Conservation (phyloP, 1,140 invertebrate species). For the Drosophila watanabei region DNA sequence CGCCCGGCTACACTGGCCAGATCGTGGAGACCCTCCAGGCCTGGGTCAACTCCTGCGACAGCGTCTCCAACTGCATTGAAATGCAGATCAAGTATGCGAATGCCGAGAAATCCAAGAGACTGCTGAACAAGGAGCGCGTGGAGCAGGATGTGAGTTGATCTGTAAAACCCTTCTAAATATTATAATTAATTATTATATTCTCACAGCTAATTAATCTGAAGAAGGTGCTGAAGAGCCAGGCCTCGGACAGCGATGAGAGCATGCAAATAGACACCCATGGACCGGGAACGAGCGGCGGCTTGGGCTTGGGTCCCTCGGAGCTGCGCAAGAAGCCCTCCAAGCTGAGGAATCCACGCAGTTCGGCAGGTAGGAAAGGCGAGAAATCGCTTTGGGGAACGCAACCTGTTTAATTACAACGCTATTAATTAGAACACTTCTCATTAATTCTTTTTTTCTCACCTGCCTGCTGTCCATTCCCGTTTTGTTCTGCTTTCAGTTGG, state of each 20-base stretch:
- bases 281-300: conserved; percentile 59
- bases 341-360: conserved; percentile 70
- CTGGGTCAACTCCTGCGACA: conserved; percentile 97
- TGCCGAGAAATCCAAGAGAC: conserved; percentile 92
- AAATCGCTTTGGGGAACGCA: conserved; percentile 19
- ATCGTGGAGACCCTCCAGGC: conserved; percentile 93
- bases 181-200: background rate
- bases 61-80: conserved; percentile 95
- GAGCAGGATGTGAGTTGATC: conserved; percentile 91
- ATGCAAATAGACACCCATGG: conserved; percentile 88
- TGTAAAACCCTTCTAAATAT: no score
- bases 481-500: conserved; percentile 41
- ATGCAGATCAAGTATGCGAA: conserved; percentile 95
- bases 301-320: conserved; percentile 61
- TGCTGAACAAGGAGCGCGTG: conserved; percentile 93
- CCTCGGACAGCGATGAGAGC: conserved; percentile 88
- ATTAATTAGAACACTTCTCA: conserved; percentile 22
- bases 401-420: conserved; percentile 19
- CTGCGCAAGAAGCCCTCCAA: conserved; percentile 78
- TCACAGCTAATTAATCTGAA: conserved; percentile 92
- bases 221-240: conserved; percentile 92
- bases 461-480: conserved; percentile 1
- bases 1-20: conserved; percentile 91
- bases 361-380: conserved; percentile 50
- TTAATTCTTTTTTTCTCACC: conserved; percentile 26